Evolutionary conservation across 23 tunicate species (phyloP), one percentile per base, ranked within the genome.

Genomic region (Phallusia fumigata): DNA sequence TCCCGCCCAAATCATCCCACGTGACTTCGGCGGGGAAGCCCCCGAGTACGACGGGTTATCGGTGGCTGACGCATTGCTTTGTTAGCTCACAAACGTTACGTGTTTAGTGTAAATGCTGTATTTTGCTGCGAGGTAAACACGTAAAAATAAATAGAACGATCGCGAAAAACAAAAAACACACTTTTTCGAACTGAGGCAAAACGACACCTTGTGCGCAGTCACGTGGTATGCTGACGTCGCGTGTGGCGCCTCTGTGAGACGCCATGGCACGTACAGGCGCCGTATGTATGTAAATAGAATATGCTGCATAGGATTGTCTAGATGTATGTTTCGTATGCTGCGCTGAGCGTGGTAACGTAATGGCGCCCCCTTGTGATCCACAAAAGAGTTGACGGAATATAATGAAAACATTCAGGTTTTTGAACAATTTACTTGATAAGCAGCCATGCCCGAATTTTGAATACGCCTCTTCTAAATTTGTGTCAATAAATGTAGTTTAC

Each of bases 21-120:
- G 44, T 16, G 88, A 85, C n/a, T 78, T 85, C 33, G 88, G 88
- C 44, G 88, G 88, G 58, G 24, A 72, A 31, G 88, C 81, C 58
- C 88, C 82, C 0, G 74, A 22, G 6, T 85, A 85, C 82, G 82
- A 85, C 77, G 88, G 88, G 33, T 30, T 49, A 3, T 16, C 44
- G 35, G 74, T 34, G 51, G 82, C 81, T 13, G 32, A 40, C 47
- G 47, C 47, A 5, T 10, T 40, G 47, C 47, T 40, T 10, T 40
- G 47, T 40, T 3, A 40, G 10, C 47, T 40, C 47, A 40, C 47
- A 40, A 40, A 3, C 5, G 10, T 5, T 10, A 40, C 47, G 47
- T 40, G 47, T 10, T n/a, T 40, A 10, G 47, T 40, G 47, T 40
- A 40, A 40, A 58, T 24, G 28, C 16, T 58, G 69, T 58, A 58